Evolutionary conservation across 2,797 vertebrate genomes (phyloP).

Genomic region (Moxostoma hubbsi): DNA sequence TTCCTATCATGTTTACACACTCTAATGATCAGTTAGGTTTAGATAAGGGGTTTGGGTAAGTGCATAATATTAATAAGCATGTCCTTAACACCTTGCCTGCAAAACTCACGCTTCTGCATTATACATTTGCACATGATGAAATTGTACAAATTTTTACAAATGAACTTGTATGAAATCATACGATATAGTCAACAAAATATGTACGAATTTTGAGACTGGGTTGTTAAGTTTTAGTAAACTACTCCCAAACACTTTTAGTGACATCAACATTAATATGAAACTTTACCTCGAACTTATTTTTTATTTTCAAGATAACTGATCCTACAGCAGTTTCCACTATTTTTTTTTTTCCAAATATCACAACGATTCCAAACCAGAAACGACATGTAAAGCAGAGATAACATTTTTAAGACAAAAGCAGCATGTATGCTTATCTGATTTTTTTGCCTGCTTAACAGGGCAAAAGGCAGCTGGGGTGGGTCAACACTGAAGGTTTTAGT

Average conservation of each 20-base stretch:
- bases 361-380: not conserved
- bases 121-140: no score
- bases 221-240: no score
- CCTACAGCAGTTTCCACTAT: not conserved
- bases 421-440: conserved; percentile 32
- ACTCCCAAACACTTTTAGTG: not conserved
- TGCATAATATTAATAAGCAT: no score
- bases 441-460: conserved; percentile 60
- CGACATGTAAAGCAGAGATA: not conserved
- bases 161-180: no score
- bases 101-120: no score
- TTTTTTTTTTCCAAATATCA: not conserved
- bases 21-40: no score
- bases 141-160: no score
- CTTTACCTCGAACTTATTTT: not conserved
- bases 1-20: no score
- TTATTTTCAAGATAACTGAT: not conserved
- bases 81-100: no score
- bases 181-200: no score
- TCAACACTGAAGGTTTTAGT: conserved; percentile 50
- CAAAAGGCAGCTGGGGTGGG: conserved; percentile 52
- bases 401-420: conserved; percentile 9
- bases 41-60: no score
- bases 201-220: no score
- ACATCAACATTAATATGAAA: not conserved